These are phyloP conservation scores for Mallotus villosus DNA, from an alignment of 2,797 vertebrate species.

Conservation along the genomic window DNA sequence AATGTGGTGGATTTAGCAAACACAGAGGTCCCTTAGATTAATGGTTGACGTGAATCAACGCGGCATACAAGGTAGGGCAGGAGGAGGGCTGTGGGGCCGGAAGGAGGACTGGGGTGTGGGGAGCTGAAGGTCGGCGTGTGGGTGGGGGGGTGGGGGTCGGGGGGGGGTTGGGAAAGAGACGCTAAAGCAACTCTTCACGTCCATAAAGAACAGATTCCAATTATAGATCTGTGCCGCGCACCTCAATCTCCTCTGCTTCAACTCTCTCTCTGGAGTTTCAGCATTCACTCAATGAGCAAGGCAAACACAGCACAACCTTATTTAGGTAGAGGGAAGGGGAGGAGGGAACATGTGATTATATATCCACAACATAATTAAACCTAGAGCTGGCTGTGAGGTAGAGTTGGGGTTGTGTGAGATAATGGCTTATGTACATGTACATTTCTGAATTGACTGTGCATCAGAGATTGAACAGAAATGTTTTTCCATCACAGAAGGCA, in stretches of 20 bases:
- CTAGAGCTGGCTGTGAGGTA: not conserved
- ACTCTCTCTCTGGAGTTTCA: constrained; percentile 65
- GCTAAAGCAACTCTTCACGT: constrained; percentile 68
- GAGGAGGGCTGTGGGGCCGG: no score
- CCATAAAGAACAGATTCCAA: constrained; percentile 79
- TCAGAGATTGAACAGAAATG: no score
- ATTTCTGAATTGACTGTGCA: no score
- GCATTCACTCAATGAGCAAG: constrained; percentile 61
- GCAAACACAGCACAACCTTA: constrained; percentile 64
- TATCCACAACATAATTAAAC: not conserved
- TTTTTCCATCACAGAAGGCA: no score
- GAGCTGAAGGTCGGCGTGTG: constrained; percentile 30
- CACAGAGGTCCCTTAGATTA: no score
- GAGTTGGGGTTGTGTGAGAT: no score
- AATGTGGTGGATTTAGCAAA: no score
- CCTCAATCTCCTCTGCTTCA: constrained; percentile 71
- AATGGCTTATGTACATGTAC: no score
- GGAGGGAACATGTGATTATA: not conserved
- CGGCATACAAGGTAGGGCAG: no score
- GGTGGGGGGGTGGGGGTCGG: constrained; percentile 42
- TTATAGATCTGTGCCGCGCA: constrained; percentile 82
- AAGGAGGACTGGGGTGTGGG: no score
- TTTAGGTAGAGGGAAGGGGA: not conserved
- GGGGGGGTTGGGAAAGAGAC: constrained; percentile 43
- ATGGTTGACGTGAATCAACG: no score